Base-by-base conservation (phyloP, 2,113 vertebrate genomes). In the Hypanus sabinus region DNA sequence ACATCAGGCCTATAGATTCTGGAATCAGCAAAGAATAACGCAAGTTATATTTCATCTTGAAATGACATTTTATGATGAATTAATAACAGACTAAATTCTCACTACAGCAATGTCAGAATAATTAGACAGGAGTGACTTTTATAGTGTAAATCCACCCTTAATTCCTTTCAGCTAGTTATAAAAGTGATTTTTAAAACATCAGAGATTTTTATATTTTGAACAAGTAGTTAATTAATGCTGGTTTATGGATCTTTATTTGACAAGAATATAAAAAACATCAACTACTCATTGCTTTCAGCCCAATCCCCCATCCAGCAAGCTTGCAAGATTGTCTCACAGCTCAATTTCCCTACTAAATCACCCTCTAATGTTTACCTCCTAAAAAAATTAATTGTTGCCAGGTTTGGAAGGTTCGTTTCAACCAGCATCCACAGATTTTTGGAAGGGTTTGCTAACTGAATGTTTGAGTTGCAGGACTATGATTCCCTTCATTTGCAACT, bases 1-100 rank as follows among this genome's bases (percentile, higher is more conserved):
- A 98, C 0, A 98, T 96, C 94, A 99, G 96, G 24, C 99, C 98
- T 94, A 98, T 96, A 94, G 95, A 96, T 95, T 99, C 99, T 99
- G 94, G 5, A 95, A 95, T 11, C 92, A 73, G 73, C 94, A 95
- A 76, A 94, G 94, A 94, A 94, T 38, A 94, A 95, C 36, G 57
- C n/a, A 94, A 93, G 57, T 91, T 71, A 55, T 46, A 27, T 7
- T 11, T 70, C 46, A 46, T 70, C 57, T 30, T 91, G 83, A n/a
- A 57, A 60, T 30, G 10, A 87, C 79, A 60, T 11, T 75, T 94
- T 94, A 75, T 73, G 71, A 71, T 70, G 94, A 79, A 80, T 30
- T 11, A 6, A 55, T 93, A 24, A 71, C 27, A 60, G 18, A 76
- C 14, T 60, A 4, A 57, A 16, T 87, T 87, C 55, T 11, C 22